Conservation (phyloP, 37 sponge, comb jelly and placozoan species). For the Halichondria panicea region DNA sequence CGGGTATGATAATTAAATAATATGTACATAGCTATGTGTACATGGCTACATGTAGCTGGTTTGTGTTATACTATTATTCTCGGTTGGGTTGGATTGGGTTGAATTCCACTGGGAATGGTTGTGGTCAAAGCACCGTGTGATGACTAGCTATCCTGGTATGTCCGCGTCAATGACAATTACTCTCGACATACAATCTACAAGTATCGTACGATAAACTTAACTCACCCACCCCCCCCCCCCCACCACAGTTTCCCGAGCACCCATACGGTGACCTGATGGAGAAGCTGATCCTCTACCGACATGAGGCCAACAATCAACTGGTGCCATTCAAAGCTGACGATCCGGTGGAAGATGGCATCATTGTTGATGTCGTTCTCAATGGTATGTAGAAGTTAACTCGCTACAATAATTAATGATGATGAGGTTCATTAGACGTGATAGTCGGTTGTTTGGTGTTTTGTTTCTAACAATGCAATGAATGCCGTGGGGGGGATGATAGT, state of each 20-base stretch:
- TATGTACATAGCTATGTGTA: no score
- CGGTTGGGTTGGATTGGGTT: no score
- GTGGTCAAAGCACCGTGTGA: no score
- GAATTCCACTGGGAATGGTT: no score
- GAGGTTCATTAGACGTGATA: no score
- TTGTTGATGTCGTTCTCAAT: slow-evolving; percentile 59
- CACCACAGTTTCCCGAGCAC: slow-evolving; percentile 68
- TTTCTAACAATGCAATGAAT: no score
- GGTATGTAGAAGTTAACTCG: slow-evolving; percentile 49
- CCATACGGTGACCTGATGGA: slow-evolving; percentile 70
- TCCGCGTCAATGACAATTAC: background rate
- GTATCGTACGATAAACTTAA: background rate
- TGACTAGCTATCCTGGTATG: no score
- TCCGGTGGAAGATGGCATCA: slow-evolving; percentile 50
- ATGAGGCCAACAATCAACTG: slow-evolving; percentile 32
- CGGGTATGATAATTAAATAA: no score
- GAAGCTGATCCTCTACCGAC: slow-evolving; percentile 54
- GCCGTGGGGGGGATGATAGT: background rate
- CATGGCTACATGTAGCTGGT: no score
- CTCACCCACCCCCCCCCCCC: background rate
- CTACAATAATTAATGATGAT: no score
- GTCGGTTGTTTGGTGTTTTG: no score
- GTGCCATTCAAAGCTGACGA: slow-evolving; percentile 36
- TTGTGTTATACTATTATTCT: no score
- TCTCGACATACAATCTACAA: background rate